Base-by-base conservation (phyloP, 1,140 invertebrate species). In the Caenorhabditis inopinata region DNA sequence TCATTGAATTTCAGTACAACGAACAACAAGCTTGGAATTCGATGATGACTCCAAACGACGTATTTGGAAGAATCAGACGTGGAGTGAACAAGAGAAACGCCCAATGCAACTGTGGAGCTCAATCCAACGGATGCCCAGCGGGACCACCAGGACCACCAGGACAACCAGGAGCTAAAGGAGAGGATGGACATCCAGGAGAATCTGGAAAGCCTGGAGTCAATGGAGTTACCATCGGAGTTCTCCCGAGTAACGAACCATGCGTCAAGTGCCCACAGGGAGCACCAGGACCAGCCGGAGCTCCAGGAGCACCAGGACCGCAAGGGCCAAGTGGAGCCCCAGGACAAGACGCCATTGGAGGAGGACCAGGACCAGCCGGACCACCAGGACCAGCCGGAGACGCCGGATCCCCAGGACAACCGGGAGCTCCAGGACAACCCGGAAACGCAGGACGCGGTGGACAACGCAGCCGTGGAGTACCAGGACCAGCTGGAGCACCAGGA, bases 11-110 rank as follows among this genome's bases (percentile, higher is more conserved):
- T n/a, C 74, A 81, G 79, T 35, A 45, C 29, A 47, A 53, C 18
- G 79, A 78, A 16, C 81, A 81, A 47, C 77, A 81, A 16, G 83
- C 83, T 27, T n/a, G 46, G 75, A n/a, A n/a, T n/a, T n/a, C n/a
- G n/a, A n/a, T n/a, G n/a, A n/a, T n/a, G n/a, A n/a, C n/a, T n/a
- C n/a, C n/a, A n/a, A n/a, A n/a, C n/a, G n/a, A n/a, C n/a, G n/a
- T n/a, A n/a, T n/a, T n/a, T n/a, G n/a, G n/a, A 47, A 45, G 46
- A 16, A 62, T 76, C 48, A 47, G 51, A 14, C 29, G 80, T 49
- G 76, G 75, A 29, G 32, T 82, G 27, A 76, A 82, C 29, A 51
- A 51, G 49, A 32, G 76, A 42, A 45, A 51, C 7, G 76, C 47
- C n/a, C 48, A 58, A 35, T 74, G 68, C 68, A 74, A 74, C 68